Evolutionary conservation across 2,888 invertebrate genomes (phyloP).

Genomic region (Chymomyza amoena): DNA sequence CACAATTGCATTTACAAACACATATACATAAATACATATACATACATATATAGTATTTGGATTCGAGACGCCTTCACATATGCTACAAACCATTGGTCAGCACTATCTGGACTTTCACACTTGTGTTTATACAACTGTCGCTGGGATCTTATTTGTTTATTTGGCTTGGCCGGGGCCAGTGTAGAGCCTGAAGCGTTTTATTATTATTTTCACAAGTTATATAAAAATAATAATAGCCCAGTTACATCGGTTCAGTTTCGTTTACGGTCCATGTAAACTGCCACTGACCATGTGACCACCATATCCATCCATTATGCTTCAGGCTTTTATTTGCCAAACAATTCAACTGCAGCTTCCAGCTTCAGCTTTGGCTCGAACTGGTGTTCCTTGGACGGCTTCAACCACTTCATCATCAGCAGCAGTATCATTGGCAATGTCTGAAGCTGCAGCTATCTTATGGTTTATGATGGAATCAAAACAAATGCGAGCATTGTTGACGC

Average conservation of each 20-base stretch:
- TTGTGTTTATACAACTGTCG: constrained; percentile 73
- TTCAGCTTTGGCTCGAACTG: constrained; percentile 16
- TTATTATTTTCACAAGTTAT: constrained; percentile 74
- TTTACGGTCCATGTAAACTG: neutral
- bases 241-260: neutral
- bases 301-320: constrained; percentile 74
- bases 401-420: constrained; percentile 66
- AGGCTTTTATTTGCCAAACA: constrained; percentile 75
- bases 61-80: neutral
- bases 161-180: constrained; percentile 26
- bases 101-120: constrained; percentile 73
- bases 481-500: constrained; percentile 53
- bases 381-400: constrained; percentile 59
- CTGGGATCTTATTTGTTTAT: constrained; percentile 50
- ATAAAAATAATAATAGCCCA: constrained; percentile 68
- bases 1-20: constrained; percentile 41
- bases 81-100: constrained; percentile 7
- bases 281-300: constrained; percentile 18
- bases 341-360: constrained; percentile 46
- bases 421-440: constrained; percentile 37
- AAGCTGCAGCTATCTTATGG: constrained; percentile 65
- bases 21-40: neutral
- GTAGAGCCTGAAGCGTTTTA: constrained; percentile 43
- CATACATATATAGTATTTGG: neutral
- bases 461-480: constrained; percentile 71